These are phyloP conservation scores for Drosophila sucinea DNA, from an alignment of 1,140 invertebrate species.

Conservation along the genomic window DNA sequence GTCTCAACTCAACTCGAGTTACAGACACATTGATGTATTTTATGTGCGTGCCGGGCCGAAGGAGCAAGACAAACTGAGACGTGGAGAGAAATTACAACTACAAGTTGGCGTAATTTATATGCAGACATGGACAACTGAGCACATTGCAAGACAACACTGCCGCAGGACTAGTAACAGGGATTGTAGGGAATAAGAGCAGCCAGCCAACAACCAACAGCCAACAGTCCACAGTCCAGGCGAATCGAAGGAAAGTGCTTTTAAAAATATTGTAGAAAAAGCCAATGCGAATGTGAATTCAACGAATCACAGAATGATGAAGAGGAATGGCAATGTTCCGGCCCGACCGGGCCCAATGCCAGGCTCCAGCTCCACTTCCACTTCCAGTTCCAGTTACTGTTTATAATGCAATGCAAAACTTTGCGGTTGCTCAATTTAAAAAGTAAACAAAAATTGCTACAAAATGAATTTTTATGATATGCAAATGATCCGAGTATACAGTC, in stretches of 20 bases:
- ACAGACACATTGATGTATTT: slow-evolving; percentile 71
- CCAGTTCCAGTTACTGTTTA: slow-evolving; percentile 51
- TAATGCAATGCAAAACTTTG: slow-evolving; percentile 79
- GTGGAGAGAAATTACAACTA: slow-evolving; percentile 74
- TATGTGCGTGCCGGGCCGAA: slow-evolving; percentile 57
- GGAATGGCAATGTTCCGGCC: no score
- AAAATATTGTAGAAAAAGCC: slow-evolving; percentile 43
- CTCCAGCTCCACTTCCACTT: slow-evolving; percentile 6
- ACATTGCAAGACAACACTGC: slow-evolving; percentile 61
- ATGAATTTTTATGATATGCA: slow-evolving; percentile 81
- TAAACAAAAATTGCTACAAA: slow-evolving; percentile 72
- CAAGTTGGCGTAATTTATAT: slow-evolving; percentile 76
- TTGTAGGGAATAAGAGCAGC: background rate
- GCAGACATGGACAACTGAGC: slow-evolving; percentile 68
- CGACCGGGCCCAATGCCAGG: no score
- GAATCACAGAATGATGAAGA: background rate
- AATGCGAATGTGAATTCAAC: slow-evolving; percentile 9
- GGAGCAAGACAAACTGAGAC: slow-evolving; percentile 65
- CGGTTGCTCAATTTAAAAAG: slow-evolving; percentile 79
- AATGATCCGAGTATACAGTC: slow-evolving; percentile 36
- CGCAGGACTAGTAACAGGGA: slow-evolving; percentile 18
- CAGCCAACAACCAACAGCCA: slow-evolving; percentile 22
- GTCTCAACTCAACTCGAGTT: slow-evolving; percentile 53
- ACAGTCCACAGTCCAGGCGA: slow-evolving; percentile 38
- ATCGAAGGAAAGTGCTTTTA: slow-evolving; percentile 46